Percentiles rank a stretch among this genome's conserved stretches.
These are phyloP conservation scores for Platanista minor DNA, from an alignment of 2,113 vertebrate species.

Conservation along the genomic window DNA sequence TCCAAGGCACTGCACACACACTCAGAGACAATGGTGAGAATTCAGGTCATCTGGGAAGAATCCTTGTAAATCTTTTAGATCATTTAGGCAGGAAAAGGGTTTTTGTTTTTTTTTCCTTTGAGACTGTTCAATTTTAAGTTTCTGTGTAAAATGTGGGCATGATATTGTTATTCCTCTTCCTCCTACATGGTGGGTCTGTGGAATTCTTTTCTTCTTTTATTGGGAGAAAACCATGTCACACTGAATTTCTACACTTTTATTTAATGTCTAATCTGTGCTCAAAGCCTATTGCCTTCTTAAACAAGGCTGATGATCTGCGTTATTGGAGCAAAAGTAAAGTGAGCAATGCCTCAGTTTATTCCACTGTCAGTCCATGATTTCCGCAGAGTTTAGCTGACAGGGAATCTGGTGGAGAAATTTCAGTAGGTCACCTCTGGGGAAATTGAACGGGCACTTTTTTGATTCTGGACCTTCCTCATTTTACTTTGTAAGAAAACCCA, in stretches of 20 bases:
- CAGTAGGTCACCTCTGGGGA: slow-evolving; percentile 50
- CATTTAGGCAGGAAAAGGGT: neutral
- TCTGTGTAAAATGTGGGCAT: neutral
- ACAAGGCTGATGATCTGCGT: slow-evolving; percentile 36
- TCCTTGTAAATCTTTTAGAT: neutral
- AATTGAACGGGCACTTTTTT: slow-evolving; percentile 24
- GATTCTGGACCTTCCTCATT: neutral
- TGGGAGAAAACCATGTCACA: neutral
- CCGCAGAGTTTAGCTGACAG: neutral
- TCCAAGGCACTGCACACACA: neutral
- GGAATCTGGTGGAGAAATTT: slow-evolving; percentile 36
- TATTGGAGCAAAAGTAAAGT: slow-evolving; percentile 58
- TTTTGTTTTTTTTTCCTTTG: neutral
- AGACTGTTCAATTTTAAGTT: neutral
- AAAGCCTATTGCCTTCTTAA: slow-evolving; percentile 46
- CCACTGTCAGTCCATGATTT: neutral
- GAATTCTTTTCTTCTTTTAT: neutral
- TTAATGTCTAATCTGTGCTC: slow-evolving; percentile 36
- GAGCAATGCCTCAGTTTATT: neutral
- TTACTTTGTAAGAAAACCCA: slow-evolving; percentile 64
- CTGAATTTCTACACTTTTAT: slow-evolving; percentile 49
- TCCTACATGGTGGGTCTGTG: neutral
- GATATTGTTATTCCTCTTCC: neutral
- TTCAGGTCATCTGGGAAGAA: neutral
- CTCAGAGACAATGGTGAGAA: neutral